Evolutionary conservation across 1,140 invertebrate genomes (phyloP).

Genomic region (Lordiphosa collinella): DNA sequence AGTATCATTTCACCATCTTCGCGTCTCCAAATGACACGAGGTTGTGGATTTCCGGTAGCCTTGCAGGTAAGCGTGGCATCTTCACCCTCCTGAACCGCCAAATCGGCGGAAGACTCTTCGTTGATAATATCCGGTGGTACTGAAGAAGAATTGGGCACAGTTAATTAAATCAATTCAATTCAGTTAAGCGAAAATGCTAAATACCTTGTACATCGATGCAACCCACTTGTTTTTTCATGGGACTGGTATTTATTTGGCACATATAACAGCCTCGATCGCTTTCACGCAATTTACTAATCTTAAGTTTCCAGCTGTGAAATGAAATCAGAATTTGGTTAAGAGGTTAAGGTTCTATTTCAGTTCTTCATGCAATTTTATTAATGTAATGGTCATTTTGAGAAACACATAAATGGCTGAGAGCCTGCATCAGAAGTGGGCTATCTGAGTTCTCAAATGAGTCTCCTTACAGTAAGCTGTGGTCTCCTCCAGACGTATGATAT

Average conservation of each 20-base stretch:
- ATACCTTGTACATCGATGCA: conserved; percentile 93
- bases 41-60: conserved; percentile 87
- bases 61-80: conserved; percentile 90
- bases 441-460: no score
- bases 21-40: conserved; percentile 85
- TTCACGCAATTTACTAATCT: conserved; percentile 86
- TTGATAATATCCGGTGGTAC: conserved; percentile 89
- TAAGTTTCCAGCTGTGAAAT: conserved; percentile 84
- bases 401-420: no score
- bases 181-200: conserved; percentile 20
- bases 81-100: conserved; percentile 88
- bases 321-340: no score
- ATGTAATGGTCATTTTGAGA: no score
- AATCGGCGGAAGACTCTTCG: conserved; percentile 88
- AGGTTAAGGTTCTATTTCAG: no score
- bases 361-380: no score
- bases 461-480: no score
- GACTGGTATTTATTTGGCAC: conserved; percentile 93
- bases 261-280: conserved; percentile 90
- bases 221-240: conserved; percentile 92
- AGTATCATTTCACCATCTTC: conserved; percentile 86
- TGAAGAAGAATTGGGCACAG: no score
- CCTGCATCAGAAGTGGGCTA: no score
- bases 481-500: no score
- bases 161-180: no score